Evolutionary conservation across 2,113 vertebrate genomes (phyloP).

Genomic region (Arenaria interpres): DNA sequence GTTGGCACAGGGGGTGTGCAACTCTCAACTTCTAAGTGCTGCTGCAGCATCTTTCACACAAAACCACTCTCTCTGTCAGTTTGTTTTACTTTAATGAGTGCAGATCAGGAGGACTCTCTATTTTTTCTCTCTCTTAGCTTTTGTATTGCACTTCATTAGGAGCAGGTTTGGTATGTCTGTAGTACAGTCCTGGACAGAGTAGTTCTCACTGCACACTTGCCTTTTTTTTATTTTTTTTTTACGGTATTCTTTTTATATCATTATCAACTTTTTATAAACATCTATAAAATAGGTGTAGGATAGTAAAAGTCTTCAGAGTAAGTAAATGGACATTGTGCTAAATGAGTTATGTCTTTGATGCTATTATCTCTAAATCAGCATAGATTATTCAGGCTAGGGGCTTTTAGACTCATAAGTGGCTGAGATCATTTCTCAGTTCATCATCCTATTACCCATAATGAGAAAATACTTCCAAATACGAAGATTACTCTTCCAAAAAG

Average conservation of each 20-base stretch:
- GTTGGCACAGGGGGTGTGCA: not conserved
- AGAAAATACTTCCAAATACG: slow-evolving; percentile 78
- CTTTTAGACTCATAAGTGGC: slow-evolving; percentile 75
- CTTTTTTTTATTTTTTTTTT: not conserved
- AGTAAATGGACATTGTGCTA: slow-evolving; percentile 73
- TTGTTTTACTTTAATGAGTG: not conserved
- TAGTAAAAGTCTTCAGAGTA: slow-evolving; percentile 71
- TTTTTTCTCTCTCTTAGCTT: not conserved
- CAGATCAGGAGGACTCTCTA: not conserved
- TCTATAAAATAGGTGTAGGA: slow-evolving; percentile 43
- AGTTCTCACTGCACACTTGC: not conserved
- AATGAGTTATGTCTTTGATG: slow-evolving; percentile 77
- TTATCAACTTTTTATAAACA: slow-evolving; percentile 64
- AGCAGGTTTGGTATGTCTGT: not conserved
- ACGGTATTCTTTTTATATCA: slow-evolving; percentile 6
- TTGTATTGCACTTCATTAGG: not conserved
- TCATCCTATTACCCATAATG: slow-evolving; percentile 79
- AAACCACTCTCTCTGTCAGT: not conserved
- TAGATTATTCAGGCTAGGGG: slow-evolving; percentile 72
- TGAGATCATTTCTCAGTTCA: slow-evolving; percentile 78
- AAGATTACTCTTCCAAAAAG: slow-evolving; percentile 73
- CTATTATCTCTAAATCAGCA: slow-evolving; percentile 77
- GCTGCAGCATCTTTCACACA: not conserved
- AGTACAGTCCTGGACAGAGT: not conserved
- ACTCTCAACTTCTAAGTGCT: not conserved